Percentiles rank a stretch among this genome's conserved stretches.
These are phyloP conservation scores for Micrasema minimum DNA, from an alignment of 1,140 invertebrate species.

Conservation along the genomic window DNA sequence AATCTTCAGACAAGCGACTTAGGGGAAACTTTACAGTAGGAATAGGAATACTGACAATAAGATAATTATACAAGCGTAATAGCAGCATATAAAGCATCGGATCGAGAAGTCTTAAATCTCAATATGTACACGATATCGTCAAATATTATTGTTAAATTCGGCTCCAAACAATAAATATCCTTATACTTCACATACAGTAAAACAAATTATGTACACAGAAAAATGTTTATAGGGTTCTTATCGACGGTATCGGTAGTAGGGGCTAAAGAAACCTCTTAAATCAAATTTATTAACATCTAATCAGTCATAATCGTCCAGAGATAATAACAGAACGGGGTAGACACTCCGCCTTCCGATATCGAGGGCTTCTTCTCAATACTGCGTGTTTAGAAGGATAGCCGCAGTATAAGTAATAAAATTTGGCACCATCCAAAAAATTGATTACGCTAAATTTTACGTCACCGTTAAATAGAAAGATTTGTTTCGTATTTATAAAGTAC, in stretches of 20 bases:
- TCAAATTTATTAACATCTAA: slow-evolving; percentile 47
- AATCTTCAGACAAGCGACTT: neutral
- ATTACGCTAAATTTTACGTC: slow-evolving; percentile 28
- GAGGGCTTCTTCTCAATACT: too few species aligned
- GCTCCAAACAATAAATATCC: slow-evolving; percentile 2
- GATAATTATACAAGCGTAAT: slow-evolving; percentile 14
- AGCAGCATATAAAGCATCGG: slow-evolving; percentile 31
- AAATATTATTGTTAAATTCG: slow-evolving; percentile 12
- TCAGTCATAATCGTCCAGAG: slow-evolving; percentile 49
- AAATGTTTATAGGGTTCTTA: slow-evolving; percentile 16
- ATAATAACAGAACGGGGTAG: neutral
- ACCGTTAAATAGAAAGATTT: slow-evolving; percentile 25
- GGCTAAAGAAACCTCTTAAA: slow-evolving; percentile 34
- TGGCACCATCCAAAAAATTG: slow-evolving; percentile 49
- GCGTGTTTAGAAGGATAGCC: slow-evolving; percentile 39
- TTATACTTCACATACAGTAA: slow-evolving; percentile 4
- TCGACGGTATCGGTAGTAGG: slow-evolving; percentile 26
- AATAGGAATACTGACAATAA: neutral
- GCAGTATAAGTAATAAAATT: slow-evolving; percentile 44
- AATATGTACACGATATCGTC: slow-evolving; percentile 36
- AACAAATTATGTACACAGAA: slow-evolving; percentile 21
- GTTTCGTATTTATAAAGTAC: slow-evolving; percentile 1
- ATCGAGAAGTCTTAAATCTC: slow-evolving; percentile 40
- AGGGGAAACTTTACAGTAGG: neutral
- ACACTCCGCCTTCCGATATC: too few species aligned